These are phyloP conservation scores for Drosophila guanche DNA, from an alignment of 1,140 invertebrate species.

Conservation along the genomic window DNA sequence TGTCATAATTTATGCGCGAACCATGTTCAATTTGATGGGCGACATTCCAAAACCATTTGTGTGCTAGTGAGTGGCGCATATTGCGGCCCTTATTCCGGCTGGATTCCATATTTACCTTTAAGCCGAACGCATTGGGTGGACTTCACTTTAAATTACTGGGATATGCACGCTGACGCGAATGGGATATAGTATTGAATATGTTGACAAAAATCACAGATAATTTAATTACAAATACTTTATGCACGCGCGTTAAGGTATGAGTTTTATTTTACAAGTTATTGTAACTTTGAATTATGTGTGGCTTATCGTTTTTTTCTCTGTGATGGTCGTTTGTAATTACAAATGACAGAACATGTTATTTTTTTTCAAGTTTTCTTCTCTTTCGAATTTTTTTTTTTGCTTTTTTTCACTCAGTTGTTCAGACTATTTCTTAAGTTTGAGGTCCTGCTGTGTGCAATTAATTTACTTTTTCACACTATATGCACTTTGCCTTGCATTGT, in stretches of 20 bases:
- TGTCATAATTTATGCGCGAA: conserved; percentile 75
- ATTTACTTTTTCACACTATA: conserved; percentile 69
- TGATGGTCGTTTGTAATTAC: conserved; percentile 67
- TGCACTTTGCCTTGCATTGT: conserved; percentile 55
- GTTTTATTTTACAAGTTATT: conserved; percentile 49
- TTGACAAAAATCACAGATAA: conserved; percentile 80
- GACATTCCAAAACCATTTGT: conserved; percentile 71
- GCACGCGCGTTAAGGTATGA: conserved; percentile 8
- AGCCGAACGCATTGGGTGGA: conserved; percentile 37
- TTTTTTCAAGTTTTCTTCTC: conserved; percentile 7
- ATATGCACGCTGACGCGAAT: conserved; percentile 10
- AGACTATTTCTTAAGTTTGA: conserved; percentile 39
- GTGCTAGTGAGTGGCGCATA: conserved; percentile 23
- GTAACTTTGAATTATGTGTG: conserved; percentile 39
- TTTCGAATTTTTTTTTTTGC: conserved; percentile 2
- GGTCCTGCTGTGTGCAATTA: conserved; percentile 65
- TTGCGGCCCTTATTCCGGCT: conserved; percentile 28
- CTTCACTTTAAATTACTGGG: conserved; percentile 36
- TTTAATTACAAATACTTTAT: conserved; percentile 69
- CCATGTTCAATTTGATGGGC: conserved; percentile 73
- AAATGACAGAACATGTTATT: conserved; percentile 61
- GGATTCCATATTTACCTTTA: conserved; percentile 65
- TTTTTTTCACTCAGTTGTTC: neutral
- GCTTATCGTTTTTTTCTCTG: conserved; percentile 18
- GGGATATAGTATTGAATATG: conserved; percentile 59